Base-by-base conservation (phyloP, 2,888 invertebrate genomes). In the Ametastegia equiseti region DNA sequence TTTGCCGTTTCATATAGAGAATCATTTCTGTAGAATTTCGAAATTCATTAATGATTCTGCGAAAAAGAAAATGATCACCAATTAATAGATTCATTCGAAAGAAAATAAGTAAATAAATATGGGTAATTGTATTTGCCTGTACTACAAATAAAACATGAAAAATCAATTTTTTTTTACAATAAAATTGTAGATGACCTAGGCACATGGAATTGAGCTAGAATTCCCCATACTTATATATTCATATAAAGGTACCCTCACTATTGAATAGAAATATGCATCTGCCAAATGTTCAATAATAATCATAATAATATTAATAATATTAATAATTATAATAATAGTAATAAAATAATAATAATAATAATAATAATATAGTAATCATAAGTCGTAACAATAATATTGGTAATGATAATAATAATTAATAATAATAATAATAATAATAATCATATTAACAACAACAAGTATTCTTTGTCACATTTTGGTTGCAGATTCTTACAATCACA, bases 401-500 rank as follows among this genome's bases (percentile, higher is more conserved):
- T 89, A 89, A 88, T 88, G 88, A 75, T 80, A 57, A 80, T 80
- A 65, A 79, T 71, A 75, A 75, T 80, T 85, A 83, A 84, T 86
- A 86, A 83, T 85, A 81, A 84, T 84, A 83, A 86, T 86, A 86
- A 86, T 86, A 85, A 85, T 86, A 83, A 85, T 87, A 91, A 91
- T 91, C 88, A 91, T 91, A 91, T 90, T 90, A 91, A 91, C 90
- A 91, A 91, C 89, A 91, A 91, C 90, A 91, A 91, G 88, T 90
- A 89, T 90, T 91, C 91, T 91, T 91, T 91, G 91, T 91, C 90
- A 91, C 89, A 91, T 90, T 91, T 91, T 91, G 91, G 91, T 91
- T 91, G 91, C 90, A 91, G 91, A 91, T 91, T 91, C 90, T 90
- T 91, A 91, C 90, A 91, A 91, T 91, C 91, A 91, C 91, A 91